A percentile compares a stretch with the other conserved stretches of the same genome.
These are phyloP conservation scores for Camponotus vicinus DNA, from an alignment of 1,140 invertebrate species.

Conservation along the genomic window DNA sequence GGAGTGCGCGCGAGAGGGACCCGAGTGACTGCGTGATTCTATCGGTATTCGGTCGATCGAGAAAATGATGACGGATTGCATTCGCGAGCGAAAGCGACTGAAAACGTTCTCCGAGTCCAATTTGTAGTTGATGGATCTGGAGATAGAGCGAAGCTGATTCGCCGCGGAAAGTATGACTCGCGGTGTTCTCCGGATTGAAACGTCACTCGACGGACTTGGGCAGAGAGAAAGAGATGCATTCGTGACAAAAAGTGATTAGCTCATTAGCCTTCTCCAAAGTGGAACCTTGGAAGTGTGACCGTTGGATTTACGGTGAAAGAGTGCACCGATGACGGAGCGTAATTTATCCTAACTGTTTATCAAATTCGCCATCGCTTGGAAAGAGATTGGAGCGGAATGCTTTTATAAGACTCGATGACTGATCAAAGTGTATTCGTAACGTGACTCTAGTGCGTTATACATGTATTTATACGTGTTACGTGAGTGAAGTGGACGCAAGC, in stretches of 20 bases:
- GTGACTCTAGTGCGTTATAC: slow-evolving; percentile 20
- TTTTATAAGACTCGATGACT: slow-evolving; percentile 27
- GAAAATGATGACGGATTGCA: slow-evolving; percentile 12
- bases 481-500: slow-evolving; percentile 55
- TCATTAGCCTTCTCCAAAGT: not conserved
- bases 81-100: not conserved
- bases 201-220: not conserved
- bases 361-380: not conserved
- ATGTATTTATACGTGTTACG: slow-evolving; percentile 47
- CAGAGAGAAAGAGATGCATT: not conserved
- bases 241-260: not conserved
- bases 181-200: not conserved
- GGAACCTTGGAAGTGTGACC: too few species aligned
- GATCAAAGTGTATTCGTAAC: slow-evolving; percentile 3
- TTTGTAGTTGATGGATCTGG: not conserved
- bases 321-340: not conserved
- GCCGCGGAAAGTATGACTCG: not conserved
- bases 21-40: slow-evolving; percentile 14
- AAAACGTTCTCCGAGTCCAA: not conserved
- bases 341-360: not conserved
- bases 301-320: not conserved
- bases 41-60: not conserved
- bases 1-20: slow-evolving; percentile 52
- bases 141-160: not conserved
- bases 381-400: not conserved